These are phyloP conservation scores for Trogon surrucura DNA, from an alignment of 2,113 vertebrate genomes.

Conservation along the genomic window DNA sequence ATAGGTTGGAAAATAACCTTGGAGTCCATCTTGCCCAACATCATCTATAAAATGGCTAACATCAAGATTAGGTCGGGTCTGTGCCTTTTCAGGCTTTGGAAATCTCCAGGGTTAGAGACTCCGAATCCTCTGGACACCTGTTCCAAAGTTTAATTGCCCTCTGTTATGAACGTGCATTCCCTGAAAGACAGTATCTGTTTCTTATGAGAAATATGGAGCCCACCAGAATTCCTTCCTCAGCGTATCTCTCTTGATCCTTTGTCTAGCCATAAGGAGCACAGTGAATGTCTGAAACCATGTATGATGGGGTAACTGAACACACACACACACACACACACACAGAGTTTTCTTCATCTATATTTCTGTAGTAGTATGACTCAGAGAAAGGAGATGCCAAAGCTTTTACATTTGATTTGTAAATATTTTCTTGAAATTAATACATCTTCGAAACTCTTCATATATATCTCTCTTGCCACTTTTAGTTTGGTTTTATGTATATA, in stretches of 20 bases:
- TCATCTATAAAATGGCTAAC: not conserved
- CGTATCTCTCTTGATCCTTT: not conserved
- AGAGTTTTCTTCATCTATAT: not conserved
- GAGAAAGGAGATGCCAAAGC: not conserved
- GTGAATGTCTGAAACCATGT: not conserved
- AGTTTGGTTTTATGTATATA: not conserved
- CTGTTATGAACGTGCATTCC: not conserved
- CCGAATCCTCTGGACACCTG: not conserved
- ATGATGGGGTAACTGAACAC: not conserved
- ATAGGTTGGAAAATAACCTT: not conserved
- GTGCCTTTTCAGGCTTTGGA: not conserved
- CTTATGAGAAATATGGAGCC: not conserved
- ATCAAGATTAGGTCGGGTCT: not conserved
- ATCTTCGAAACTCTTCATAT: not conserved
- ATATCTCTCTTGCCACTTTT: not conserved
- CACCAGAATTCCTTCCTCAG: not conserved
- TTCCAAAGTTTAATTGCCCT: not conserved
- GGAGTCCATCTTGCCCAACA: not conserved
- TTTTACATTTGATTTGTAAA: constrained; percentile 52
- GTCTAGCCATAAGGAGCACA: not conserved
- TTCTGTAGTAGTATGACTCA: not conserved
- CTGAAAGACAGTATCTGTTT: not conserved
- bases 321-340: not conserved
- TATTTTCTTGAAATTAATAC: constrained; percentile 52
- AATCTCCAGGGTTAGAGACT: not conserved